Base-by-base conservation (phyloP, 2,113 vertebrate genomes). In the Sarotherodon lohbergeri region DNA sequence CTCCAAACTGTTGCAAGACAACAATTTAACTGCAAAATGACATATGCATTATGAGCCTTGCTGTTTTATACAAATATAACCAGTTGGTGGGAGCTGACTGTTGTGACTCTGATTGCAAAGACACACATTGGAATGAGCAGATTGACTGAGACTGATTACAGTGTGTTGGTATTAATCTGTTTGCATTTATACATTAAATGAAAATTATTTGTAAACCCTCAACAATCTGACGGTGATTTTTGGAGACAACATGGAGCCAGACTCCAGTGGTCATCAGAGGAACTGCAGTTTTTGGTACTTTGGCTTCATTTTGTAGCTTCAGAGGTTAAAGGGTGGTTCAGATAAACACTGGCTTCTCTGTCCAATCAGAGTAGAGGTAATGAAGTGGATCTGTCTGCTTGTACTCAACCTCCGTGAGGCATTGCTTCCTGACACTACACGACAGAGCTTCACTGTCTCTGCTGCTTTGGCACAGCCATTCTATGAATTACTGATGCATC, bases 371-470 rank as follows among this genome's bases (percentile, higher is more conserved):
- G 88, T 94, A 19, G 86, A 91, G 0, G 87, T 93, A 10, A 86
- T 95, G 86, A 90, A 97, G 76, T 94, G 93, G 61, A 87, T 97
- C 52, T 94, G 96, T 50, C 89, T 22, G 90, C 96, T 2, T 19
- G 94, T 82, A 88, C 91, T 97, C 96, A 95, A 91, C 90, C 78
- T 86, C 94, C 1, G 88, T 94, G 91, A 91, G 95, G 14, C 46
- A 48, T 17, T 86, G 88, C 0, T 97, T 97, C 81, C 94, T 96
- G 71, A 41, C 43, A 1, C 12, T 32, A 10, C 59, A 63, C 29
- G 5, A 5, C 29, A 63, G 9, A 61, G 14, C 57, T 27, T 24
- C 82, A 43, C 68, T 32, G 32, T 63, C 16, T 63, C 32, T 63
- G 9, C 39, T 56, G 54, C 82, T 22, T 13, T 24, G 5, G 2